Conservation (phyloP, 2,888 invertebrate genomes). For the Tenthredo amoena region DNA sequence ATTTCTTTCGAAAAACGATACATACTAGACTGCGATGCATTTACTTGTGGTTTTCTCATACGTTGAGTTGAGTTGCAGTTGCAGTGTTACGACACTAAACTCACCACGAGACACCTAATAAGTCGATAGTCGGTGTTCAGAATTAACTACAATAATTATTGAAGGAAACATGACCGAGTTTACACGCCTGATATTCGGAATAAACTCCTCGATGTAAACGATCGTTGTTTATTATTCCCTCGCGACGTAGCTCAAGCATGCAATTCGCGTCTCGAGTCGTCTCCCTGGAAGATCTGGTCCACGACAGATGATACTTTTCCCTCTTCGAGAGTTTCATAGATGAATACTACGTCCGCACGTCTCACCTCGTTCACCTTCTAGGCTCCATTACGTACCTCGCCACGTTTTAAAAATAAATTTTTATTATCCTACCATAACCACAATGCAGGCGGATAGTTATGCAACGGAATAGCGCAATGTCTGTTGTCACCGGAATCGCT, state of each 20-base stretch:
- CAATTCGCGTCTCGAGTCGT: not conserved
- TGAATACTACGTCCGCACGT: not conserved
- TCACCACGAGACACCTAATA: conserved; percentile 5
- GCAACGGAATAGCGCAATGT: not conserved
- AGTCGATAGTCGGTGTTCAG: not conserved
- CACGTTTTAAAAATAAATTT: not conserved
- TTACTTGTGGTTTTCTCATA: conserved; percentile 1
- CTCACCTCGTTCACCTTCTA: not conserved
- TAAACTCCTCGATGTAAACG: not conserved
- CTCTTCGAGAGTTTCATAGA: not conserved
- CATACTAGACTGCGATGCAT: not conserved
- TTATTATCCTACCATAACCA: not conserved
- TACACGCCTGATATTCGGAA: not conserved
- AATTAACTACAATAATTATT: not conserved
- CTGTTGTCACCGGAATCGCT: not conserved
- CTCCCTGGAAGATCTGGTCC: not conserved
- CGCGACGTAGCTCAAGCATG: not conserved
- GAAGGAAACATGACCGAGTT: not conserved
- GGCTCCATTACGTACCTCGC: not conserved
- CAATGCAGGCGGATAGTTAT: not conserved
- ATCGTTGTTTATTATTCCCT: conserved; percentile 14
- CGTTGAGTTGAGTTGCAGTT: not conserved
- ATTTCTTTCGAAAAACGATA: conserved; percentile 30
- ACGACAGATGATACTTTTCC: not conserved
- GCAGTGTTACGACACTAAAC: not conserved